Evolutionary conservation across 2,797 vertebrate genomes (phyloP), one percentile per base, ranked within the genome.

Genomic region (Antrozous pallidus): DNA sequence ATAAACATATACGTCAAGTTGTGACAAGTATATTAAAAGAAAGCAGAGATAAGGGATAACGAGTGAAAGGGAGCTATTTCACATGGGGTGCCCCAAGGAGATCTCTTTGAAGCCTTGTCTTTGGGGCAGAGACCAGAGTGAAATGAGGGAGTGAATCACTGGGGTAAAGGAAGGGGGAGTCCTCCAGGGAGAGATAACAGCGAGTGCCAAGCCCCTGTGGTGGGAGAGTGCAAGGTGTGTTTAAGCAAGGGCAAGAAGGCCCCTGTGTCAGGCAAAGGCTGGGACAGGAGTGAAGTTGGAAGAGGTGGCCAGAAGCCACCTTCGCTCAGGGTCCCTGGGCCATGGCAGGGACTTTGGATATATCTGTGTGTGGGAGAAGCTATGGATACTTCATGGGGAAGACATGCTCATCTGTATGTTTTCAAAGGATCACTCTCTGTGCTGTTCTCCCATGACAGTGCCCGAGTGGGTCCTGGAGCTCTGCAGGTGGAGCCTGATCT

Each of bases 121-220:
- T 40, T 9, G 42, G 38, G 42, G 40, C 22, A 70, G 67, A 90
- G 69, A 36, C 42, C 33, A n/a, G 45, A 77, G 33, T 26, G 31
- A 89, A 73, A 8, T 42, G 28, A 85, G 12, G 24, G 16, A 2
- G 28, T 4, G 49, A 54, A 22, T 13, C 12, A 0, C 1, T 0
- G 3, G 36, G 45, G 33, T 5, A 40, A 71, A 31, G 51, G 51
- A 22, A n/a, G 49, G n/a, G 54, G 87, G 69, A 11, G 45, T 45
- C 11, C 9, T 45, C 45, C 10, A 38, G 49, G 33, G 54, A 90
- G 69, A 16, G 8, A 18, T 0, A 40, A 11, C 2, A 11, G 73
- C 3, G 0, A 40, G 77, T 63, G 24, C 65, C 63, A 92, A 87
- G 91, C 74, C 56, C 82, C 83, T 83, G 92, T 16, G 47, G 38